A percentile compares a stretch with the other conserved stretches of the same genome.
Conservation (phyloP, 1,140 invertebrate species). For the Trachymyrmex septentrionalis region DNA sequence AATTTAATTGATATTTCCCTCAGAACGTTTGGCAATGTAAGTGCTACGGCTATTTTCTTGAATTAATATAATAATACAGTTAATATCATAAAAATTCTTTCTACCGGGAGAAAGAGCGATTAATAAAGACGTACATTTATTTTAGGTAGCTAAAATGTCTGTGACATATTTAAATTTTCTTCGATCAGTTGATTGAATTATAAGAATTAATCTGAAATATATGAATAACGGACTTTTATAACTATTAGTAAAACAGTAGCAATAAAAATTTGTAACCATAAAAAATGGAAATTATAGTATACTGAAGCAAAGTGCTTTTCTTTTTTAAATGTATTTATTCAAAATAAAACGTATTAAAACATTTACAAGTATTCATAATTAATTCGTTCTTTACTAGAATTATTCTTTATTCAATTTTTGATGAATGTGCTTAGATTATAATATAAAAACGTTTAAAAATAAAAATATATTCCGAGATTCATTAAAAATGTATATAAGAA, state of each 20-base stretch:
- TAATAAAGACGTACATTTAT: neutral
- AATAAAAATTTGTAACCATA: neutral
- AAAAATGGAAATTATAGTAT: neutral
- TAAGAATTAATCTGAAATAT: neutral
- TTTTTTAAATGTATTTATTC: neutral
- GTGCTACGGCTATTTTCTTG: neutral
- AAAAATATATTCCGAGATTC: too few relatives aligned
- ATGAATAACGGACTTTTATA: neutral
- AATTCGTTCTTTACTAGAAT: too few relatives aligned
- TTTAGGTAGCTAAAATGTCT: constrained; percentile 34
- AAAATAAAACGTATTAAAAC: neutral
- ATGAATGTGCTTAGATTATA: neutral
- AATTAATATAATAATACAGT: neutral
- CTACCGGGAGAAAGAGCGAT: neutral
- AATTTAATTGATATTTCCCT: constrained; percentile 68
- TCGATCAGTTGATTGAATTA: neutral
- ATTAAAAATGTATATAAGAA: too few relatives aligned
- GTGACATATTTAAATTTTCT: constrained; percentile 42
- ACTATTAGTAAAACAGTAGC: neutral
- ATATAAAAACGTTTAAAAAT: neutral
- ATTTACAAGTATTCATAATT: neutral
- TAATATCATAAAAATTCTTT: neutral
- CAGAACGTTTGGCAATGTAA: constrained; percentile 70
- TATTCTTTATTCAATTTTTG: neutral
- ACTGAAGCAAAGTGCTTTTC: neutral